phyloP scores from a whole-genome alignment of 2,797 vertebrate genomes.

The Sarcophilus harrisii region DNA sequence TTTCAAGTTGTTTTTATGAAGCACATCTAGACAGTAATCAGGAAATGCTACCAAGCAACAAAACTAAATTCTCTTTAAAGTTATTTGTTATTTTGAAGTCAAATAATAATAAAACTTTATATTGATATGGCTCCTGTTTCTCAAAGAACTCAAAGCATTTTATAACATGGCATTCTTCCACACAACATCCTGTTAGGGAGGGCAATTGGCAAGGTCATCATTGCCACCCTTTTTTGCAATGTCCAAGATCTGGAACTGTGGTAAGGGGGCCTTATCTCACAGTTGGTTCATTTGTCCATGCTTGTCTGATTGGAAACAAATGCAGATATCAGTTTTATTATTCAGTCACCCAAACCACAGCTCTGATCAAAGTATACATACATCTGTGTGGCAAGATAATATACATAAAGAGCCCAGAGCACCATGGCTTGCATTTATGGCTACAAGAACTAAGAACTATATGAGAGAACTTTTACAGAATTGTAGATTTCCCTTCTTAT shows the following conservation, averaged over 20 bases:
- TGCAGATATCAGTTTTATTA: background rate
- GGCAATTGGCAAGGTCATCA: background rate
- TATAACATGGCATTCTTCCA: background rate
- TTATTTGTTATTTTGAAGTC: background rate
- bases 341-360: background rate
- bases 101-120: background rate
- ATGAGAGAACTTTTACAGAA: background rate
- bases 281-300: background rate
- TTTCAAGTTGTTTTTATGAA: background rate
- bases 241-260: background rate
- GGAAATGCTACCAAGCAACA: conserved; percentile 12
- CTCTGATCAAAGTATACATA: background rate
- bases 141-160: background rate
- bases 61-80: conserved; percentile 9
- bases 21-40: background rate
- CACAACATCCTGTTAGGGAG: too few relatives aligned
- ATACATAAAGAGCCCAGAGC: background rate
- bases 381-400: background rate
- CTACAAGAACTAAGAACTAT: background rate
- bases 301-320: background rate
- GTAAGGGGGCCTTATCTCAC: background rate
- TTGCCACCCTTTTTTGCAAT: background rate
- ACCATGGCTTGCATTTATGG: background rate
- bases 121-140: background rate
- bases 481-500: background rate